These are phyloP conservation scores for Bungarus multicinctus DNA, from an alignment of 2,113 vertebrate genomes.

Conservation along the genomic window DNA sequence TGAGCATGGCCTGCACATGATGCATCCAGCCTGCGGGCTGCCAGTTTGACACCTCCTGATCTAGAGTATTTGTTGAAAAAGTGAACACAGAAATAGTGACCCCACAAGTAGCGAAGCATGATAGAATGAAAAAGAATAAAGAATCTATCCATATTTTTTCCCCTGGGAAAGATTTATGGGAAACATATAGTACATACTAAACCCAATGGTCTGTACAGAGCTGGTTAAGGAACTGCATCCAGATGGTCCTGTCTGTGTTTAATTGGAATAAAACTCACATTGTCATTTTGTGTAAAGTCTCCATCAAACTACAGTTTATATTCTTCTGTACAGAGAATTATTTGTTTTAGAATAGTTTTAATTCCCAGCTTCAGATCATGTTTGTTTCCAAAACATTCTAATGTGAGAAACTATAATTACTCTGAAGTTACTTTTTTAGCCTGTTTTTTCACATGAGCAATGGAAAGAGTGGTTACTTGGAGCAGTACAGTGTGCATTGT, in stretches of 20 bases:
- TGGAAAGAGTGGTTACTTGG: not conserved
- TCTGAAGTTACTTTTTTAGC: not conserved
- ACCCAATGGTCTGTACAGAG: not conserved
- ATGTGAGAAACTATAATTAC: not conserved
- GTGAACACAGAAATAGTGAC: not conserved
- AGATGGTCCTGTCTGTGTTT: not conserved
- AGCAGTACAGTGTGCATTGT: not conserved
- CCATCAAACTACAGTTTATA: not conserved
- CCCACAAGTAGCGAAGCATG: not conserved
- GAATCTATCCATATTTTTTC: not conserved
- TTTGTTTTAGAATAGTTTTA: not conserved
- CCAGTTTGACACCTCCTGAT: not conserved
- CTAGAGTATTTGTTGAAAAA: not conserved
- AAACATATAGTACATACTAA: not conserved
- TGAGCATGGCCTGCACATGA: no score
- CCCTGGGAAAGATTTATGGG: no score
- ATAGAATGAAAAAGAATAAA: not conserved
- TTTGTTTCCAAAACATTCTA: not conserved
- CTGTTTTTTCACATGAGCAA: not conserved
- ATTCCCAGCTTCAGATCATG: not conserved
- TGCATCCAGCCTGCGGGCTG: no score
- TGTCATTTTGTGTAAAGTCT: not conserved
- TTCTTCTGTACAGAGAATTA: not conserved
- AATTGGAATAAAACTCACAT: not conserved
- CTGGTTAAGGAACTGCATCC: not conserved